phyloP scores from a whole-genome alignment of 2,888 invertebrate genomes.

The Phasia obesa region DNA sequence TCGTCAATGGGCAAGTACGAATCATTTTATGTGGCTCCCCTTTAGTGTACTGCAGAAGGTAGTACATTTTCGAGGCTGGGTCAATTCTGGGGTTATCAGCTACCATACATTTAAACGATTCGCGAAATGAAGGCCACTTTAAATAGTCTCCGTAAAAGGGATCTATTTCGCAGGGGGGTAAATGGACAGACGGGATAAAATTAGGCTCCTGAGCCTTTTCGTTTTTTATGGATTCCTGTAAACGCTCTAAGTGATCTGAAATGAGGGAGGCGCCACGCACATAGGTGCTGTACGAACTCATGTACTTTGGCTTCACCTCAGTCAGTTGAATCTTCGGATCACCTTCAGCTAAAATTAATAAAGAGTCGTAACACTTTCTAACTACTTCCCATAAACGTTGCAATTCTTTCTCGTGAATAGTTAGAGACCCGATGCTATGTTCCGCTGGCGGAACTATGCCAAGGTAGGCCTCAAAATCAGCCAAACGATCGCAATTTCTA shows the following conservation, averaged over 20 bases:
- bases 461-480: neutral
- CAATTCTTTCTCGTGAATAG: neutral
- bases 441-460: neutral
- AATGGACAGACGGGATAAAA: neutral
- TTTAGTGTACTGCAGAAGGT: neutral
- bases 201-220: neutral
- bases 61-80: too few relatives aligned
- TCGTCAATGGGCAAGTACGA: constrained; percentile 11
- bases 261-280: too few relatives aligned
- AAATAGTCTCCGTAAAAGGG: neutral
- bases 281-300: too few relatives aligned
- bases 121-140: constrained; percentile 5
- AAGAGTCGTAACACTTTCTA: neutral
- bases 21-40: constrained; percentile 21
- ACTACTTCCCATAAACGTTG: neutral
- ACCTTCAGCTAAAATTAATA: neutral
- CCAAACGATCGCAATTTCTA: neutral
- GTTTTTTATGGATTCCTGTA: neutral
- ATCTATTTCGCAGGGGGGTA: neutral
- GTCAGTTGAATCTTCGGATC: neutral
- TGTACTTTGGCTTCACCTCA: neutral
- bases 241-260: too few relatives aligned
- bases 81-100: neutral
- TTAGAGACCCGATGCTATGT: neutral
- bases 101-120: neutral